Conservation (phyloP, 1,140 invertebrate species). For the Pentalonia nigronervosa region DNA sequence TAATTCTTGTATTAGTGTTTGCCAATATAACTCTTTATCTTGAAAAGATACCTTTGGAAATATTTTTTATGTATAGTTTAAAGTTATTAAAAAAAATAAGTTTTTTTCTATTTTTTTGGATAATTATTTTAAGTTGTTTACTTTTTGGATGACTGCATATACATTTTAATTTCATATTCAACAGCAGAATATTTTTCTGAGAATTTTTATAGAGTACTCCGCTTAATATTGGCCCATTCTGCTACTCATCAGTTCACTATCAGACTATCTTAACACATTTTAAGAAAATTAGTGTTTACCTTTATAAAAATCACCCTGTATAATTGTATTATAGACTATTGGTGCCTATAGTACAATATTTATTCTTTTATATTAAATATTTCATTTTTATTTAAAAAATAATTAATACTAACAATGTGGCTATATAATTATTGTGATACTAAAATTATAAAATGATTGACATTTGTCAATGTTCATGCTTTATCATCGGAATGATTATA, state of each 20-base stretch:
- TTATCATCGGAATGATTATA: slow-evolving; percentile 22
- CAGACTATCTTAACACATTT: background rate
- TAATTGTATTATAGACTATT: background rate
- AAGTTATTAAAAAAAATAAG: background rate
- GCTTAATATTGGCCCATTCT: background rate
- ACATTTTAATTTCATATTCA: background rate
- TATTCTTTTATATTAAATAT: background rate
- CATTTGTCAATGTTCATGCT: background rate
- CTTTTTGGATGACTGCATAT: background rate
- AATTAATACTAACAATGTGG: slow-evolving; percentile 10
- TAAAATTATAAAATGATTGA: background rate
- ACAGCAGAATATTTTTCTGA: no score
- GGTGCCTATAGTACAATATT: background rate
- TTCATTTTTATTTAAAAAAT: background rate
- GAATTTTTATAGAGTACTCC: background rate
- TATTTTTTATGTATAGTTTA: background rate
- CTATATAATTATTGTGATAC: background rate
- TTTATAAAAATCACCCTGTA: background rate
- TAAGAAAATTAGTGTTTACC: background rate
- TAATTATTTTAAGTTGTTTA: background rate
- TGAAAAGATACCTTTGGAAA: background rate
- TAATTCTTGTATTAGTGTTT: background rate
- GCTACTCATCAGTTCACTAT: background rate
- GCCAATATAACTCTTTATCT: background rate
- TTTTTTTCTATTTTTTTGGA: background rate